Conservation (phyloP, 2,113 vertebrate genomes). For the Suncus etruscus region DNA sequence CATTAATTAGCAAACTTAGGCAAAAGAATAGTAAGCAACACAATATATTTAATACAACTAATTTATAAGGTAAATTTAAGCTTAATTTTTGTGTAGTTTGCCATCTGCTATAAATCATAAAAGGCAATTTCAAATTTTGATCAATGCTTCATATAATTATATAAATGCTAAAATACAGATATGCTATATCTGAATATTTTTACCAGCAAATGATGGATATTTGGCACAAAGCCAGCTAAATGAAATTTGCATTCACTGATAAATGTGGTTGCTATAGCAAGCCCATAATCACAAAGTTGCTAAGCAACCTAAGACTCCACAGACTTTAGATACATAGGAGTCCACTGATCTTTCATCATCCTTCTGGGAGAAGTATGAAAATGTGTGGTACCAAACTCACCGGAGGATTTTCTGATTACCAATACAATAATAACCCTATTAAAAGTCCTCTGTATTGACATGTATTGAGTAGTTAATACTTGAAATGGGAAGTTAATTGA, state of each 20-base stretch:
- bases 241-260: constrained; percentile 70
- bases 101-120: neutral
- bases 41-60: constrained; percentile 51
- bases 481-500: neutral
- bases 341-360: constrained; percentile 65
- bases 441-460: neutral
- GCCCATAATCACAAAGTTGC: constrained; percentile 72
- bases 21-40: neutral
- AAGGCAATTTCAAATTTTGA: neutral
- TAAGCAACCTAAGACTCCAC: constrained; percentile 68
- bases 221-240: constrained; percentile 57
- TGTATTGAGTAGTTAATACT: neutral
- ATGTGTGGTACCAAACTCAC: neutral
- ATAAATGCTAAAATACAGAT: constrained; percentile 49
- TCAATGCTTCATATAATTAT: neutral
- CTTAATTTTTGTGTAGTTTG: constrained; percentile 22
- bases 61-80: neutral
- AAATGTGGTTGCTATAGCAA: constrained; percentile 78
- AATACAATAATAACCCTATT: neutral
- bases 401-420: neutral
- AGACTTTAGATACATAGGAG: constrained; percentile 58
- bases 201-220: constrained; percentile 44
- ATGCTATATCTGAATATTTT: neutral
- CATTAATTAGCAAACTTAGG: neutral
- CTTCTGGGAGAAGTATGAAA: constrained; percentile 63